phyloP scores from a whole-genome alignment of 1,140 invertebrate genomes.

The Aleiodes sp. region DNA sequence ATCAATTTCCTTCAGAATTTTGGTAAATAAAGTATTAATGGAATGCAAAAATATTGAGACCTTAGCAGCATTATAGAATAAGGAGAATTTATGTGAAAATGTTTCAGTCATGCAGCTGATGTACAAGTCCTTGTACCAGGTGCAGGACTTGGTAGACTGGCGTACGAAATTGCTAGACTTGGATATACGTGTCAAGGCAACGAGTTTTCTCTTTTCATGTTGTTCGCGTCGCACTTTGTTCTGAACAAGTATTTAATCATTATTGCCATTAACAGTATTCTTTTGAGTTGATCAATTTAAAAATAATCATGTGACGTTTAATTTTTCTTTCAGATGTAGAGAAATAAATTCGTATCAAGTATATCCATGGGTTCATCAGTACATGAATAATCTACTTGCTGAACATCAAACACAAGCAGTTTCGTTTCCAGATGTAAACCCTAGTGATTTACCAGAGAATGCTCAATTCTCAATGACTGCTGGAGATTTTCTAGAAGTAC shows the following conservation, averaged over 20 bases:
- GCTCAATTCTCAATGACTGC: conserved; percentile 94
- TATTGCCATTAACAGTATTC: background rate
- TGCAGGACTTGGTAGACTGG: conserved; percentile 90
- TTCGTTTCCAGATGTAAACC: conserved; percentile 91
- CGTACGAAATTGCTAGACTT: conserved; percentile 89
- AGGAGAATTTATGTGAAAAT: conserved; percentile 43
- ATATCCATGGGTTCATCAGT: conserved; percentile 95
- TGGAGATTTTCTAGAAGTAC: conserved; percentile 87
- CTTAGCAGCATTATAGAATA: background rate
- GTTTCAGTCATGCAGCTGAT: conserved; percentile 58
- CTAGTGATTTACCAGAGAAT: conserved; percentile 72
- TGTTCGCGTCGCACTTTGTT: conserved; percentile 95
- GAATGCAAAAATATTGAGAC: background rate
- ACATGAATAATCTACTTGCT: conserved; percentile 85
- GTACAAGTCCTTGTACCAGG: conserved; percentile 92
- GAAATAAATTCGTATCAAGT: conserved; percentile 71
- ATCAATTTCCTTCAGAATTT: conserved; percentile 74
- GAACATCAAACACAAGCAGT: conserved; percentile 83
- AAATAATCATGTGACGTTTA: background rate
- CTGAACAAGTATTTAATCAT: conserved; percentile 78
- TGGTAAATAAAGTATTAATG: conserved; percentile 52
- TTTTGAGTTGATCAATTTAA: too few species aligned
- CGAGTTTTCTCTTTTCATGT: conserved; percentile 97
- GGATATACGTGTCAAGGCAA: conserved; percentile 96
- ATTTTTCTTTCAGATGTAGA: conserved; percentile 65